Evolutionary conservation across 2,113 vertebrate species (phyloP), one percentile per base, ranked within the genome.

Genomic region (Picathartes gymnocephalus): DNA sequence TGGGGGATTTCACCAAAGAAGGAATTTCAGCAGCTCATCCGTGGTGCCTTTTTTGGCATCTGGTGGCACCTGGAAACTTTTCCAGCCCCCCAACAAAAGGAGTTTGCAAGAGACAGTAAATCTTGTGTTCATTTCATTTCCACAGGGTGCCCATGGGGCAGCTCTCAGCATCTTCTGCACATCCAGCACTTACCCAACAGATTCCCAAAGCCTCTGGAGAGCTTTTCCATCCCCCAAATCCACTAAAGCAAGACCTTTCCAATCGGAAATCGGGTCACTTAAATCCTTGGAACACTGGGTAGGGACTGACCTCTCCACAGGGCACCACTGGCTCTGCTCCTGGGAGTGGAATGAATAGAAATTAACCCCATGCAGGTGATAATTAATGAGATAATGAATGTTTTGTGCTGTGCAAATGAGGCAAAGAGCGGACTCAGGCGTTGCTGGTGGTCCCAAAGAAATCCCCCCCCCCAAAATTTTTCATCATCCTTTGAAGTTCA

Each of bases 261-360:
- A 17, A 16, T 3, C 10, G 21, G 0, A 66, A 3, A 19, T 9
- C 5, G 3, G 0, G 3, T 9, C 31, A 6, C 13, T 47, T 39
- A 7, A 13, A 16, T 13, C 23, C 28, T 33, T 3, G 1, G 15
- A 50, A 12, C 0, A 19, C 1, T 4, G 4, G 2, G 1, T 2
- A 37, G 1, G 6, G 0, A 1, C 11, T 44, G 9, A 11, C 6
- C 8, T 11, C 37, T 11, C 8, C 4, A 1, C 9, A 33, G 13
- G 1, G 1, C 37, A 72, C 4, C 24, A 22, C 8, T 0, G 0
- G 4, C 8, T 8, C 9, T 58, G 62, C 7, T 58, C 23, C 7
- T 25, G 53, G 16, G 22, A 48, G 17, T 4, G 27, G 35, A 35
- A 91, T 37, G 53, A 74, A 57, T 2, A 82, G 37, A 45, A 54